Conservation (phyloP, 2,797 vertebrate genomes). For the Hephaestus fuliginosus region DNA sequence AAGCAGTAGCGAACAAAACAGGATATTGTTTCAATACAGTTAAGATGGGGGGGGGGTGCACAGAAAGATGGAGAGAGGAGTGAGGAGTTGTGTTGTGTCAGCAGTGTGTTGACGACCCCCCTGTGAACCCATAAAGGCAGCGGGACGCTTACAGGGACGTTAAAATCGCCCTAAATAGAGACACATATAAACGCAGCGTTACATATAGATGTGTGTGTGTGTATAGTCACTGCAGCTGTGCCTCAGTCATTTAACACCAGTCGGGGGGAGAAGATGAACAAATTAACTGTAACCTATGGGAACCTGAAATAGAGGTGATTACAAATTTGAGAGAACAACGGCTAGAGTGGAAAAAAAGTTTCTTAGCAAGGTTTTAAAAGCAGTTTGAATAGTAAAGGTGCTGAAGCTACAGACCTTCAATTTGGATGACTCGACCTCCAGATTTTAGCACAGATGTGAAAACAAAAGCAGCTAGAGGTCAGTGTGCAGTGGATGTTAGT, state of each 20-base stretch:
- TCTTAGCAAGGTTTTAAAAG: background rate
- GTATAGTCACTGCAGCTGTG: slow-evolving; percentile 31
- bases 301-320: slow-evolving; percentile 40
- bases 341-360: background rate
- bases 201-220: slow-evolving; percentile 32
- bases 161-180: slow-evolving; percentile 60
- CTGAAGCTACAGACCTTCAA: background rate
- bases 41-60: background rate
- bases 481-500: background rate
- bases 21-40: slow-evolving; percentile 27
- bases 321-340: slow-evolving; percentile 1
- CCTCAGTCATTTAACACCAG: slow-evolving; percentile 49
- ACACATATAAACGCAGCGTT: slow-evolving; percentile 36
- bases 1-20: slow-evolving; percentile 33
- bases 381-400: slow-evolving; percentile 4
- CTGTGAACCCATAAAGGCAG: slow-evolving; percentile 65
- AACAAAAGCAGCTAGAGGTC: background rate
- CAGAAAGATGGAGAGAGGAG: slow-evolving; percentile 17
- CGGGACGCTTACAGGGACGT: slow-evolving; percentile 37
- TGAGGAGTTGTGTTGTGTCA: slow-evolving; percentile 42
- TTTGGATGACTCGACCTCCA: background rate
- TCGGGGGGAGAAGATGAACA: slow-evolving; percentile 30
- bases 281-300: slow-evolving; percentile 46
- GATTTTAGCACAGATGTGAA: background rate
- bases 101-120: slow-evolving; percentile 50